Percentiles rank a stretch among this genome's conserved stretches.
These are phyloP conservation scores for Pristionchus entomophagus DNA, from an alignment of 2,888 invertebrate species.

Conservation along the genomic window DNA sequence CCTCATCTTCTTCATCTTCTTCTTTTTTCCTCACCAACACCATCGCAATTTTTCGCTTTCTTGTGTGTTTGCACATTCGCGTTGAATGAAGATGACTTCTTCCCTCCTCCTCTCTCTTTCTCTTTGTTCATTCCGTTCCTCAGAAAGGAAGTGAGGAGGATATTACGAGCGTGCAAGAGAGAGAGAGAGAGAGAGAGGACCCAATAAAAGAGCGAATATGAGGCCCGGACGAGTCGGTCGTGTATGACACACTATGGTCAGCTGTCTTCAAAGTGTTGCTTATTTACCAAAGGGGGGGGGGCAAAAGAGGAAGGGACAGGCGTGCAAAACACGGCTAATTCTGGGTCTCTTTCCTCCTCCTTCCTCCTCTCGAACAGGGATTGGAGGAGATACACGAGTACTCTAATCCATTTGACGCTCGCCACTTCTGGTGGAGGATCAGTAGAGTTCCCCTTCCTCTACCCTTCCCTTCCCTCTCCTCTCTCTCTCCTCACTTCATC, in stretches of 20 bases:
- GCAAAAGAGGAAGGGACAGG: not conserved
- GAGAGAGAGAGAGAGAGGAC: too few relatives aligned
- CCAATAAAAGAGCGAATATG: not conserved
- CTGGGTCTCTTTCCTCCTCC: too few relatives aligned
- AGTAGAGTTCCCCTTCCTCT: too few relatives aligned
- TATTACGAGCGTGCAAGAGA: not conserved
- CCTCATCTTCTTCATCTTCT: not conserved
- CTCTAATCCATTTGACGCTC: conserved; percentile 22
- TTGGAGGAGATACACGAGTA: too few relatives aligned
- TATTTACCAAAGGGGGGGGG: not conserved
- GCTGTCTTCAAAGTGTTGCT: not conserved
- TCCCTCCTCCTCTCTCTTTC: not conserved
- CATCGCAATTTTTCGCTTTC: not conserved
- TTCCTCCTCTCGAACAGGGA: too few relatives aligned
- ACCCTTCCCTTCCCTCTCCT: not conserved
- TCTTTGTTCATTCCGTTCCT: conserved; percentile 32
- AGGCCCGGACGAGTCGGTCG: not conserved
- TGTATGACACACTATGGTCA: not conserved
- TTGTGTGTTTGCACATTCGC: not conserved
- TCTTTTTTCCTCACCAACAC: not conserved
- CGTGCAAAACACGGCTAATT: conserved; percentile 36
- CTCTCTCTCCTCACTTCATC: not conserved
- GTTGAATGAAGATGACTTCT: not conserved
- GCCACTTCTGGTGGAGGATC: conserved; percentile 21
- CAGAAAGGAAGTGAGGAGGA: not conserved